A percentile compares a stretch with the other conserved stretches of the same genome.
Conservation (phyloP, 2,797 vertebrate genomes). For the Anguilla megastoma region DNA sequence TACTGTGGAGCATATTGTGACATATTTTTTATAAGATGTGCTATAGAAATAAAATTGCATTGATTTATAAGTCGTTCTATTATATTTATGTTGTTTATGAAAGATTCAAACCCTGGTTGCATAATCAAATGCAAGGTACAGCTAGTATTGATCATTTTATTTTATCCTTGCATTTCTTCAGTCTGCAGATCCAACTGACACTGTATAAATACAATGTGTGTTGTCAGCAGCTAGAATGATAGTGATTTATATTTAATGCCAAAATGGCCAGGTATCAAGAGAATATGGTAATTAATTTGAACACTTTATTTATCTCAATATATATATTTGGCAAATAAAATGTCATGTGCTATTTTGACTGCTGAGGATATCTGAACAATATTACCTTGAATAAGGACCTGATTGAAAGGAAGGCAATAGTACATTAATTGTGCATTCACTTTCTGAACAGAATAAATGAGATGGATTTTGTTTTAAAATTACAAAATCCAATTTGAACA, state of each 20-base stretch:
- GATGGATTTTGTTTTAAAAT: too few species aligned
- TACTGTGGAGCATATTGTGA: background rate
- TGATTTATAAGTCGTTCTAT: background rate
- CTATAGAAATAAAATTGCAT: background rate
- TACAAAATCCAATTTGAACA: background rate
- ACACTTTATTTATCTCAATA: constrained; percentile 52
- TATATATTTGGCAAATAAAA: constrained; percentile 41
- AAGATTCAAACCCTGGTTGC: background rate
- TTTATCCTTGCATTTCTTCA: constrained; percentile 27
- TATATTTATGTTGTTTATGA: background rate
- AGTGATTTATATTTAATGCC: constrained; percentile 52
- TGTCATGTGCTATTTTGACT: constrained; percentile 36
- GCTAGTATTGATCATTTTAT: background rate
- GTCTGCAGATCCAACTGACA: constrained; percentile 39
- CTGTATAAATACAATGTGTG: constrained; percentile 40
- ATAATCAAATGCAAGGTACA: background rate
- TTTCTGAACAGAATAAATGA: too few species aligned
- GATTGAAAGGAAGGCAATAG: background rate
- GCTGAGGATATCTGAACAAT: constrained; percentile 4
- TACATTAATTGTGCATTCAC: background rate
- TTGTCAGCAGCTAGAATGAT: constrained; percentile 43
- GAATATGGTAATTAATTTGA: constrained; percentile 43
- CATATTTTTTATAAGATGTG: background rate
- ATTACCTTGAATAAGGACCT: background rate
- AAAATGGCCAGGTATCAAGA: constrained; percentile 30